Conservation (phyloP, 2,888 invertebrate genomes). For the Amiota mariae region DNA sequence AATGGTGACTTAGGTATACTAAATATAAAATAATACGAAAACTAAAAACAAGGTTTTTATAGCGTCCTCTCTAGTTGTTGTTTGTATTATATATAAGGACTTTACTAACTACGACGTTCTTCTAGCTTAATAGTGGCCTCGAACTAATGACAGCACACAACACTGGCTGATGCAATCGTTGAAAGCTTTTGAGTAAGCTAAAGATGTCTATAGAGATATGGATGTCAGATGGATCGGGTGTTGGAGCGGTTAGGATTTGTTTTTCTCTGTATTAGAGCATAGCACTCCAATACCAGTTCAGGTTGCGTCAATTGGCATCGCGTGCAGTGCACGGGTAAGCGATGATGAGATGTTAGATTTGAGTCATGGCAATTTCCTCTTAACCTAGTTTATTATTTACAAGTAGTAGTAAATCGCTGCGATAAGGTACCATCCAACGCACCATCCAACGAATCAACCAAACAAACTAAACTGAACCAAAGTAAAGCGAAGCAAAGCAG, state of each 20-base stretch:
- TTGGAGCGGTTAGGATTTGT: too few relatives aligned
- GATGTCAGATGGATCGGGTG: too few relatives aligned
- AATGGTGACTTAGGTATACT: too few relatives aligned
- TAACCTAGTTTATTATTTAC: conserved; percentile 51
- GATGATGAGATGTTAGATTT: conserved; percentile 29
- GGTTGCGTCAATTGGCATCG: not conserved
- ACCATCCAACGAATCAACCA: too few relatives aligned
- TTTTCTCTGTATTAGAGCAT: not conserved
- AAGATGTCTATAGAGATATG: not conserved
- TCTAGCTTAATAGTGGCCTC: not conserved
- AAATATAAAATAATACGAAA: too few relatives aligned
- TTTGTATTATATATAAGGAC: conserved; percentile 11
- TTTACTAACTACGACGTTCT: conserved; percentile 23
- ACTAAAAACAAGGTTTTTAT: too few relatives aligned
- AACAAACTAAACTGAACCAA: too few relatives aligned
- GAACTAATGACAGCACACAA: conserved; percentile 15
- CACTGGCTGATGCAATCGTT: conserved; percentile 38
- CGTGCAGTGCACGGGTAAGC: not conserved
- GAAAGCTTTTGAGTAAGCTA: conserved; percentile 22
- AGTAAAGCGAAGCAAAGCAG: too few relatives aligned
- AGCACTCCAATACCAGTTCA: not conserved
- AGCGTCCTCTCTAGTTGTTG: too few relatives aligned
- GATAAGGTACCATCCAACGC: too few relatives aligned
- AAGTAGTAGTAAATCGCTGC: not conserved
- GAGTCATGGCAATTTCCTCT: conserved; percentile 57